Evolutionary conservation across 1,140 invertebrate genomes (phyloP).

Genomic region (Nilaparvata lugens): DNA sequence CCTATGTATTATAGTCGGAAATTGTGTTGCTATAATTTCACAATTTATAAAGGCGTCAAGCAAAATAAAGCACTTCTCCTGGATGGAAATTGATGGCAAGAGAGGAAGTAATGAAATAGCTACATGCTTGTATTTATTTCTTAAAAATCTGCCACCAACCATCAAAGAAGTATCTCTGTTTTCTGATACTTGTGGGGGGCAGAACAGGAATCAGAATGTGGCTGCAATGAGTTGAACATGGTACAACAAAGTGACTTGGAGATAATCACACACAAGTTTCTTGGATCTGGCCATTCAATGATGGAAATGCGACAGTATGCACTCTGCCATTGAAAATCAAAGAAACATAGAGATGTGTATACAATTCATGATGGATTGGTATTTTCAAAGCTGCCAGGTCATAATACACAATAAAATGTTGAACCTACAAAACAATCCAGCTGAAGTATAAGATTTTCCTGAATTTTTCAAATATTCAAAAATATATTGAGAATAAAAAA

Average conservation of each 20-base stretch:
- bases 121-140: conserved; percentile 16
- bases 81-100: conserved; percentile 23
- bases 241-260: conserved; percentile 17
- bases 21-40: conserved; percentile 22
- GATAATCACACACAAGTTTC: conserved; percentile 20
- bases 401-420: no score
- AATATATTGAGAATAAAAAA: no score
- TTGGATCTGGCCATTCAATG: conserved; percentile 18
- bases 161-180: conserved; percentile 21
- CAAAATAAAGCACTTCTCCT: conserved; percentile 18
- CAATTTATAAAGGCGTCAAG: conserved; percentile 20
- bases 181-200: conserved; percentile 23
- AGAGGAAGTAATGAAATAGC: conserved; percentile 23
- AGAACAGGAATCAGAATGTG: conserved; percentile 23
- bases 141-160: conserved; percentile 12
- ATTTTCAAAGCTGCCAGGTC: no score
- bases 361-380: no score
- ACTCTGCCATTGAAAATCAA: no score
- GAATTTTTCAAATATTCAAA: no score
- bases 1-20: conserved; percentile 22
- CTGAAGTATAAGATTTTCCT: no score
- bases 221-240: conserved; percentile 13
- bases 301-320: conserved; percentile 22
- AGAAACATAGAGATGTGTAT: no score
- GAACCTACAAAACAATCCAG: no score